Base-by-base conservation (phyloP, 2,888 invertebrate genomes). In the Listrodromus nycthemerus region DNA sequence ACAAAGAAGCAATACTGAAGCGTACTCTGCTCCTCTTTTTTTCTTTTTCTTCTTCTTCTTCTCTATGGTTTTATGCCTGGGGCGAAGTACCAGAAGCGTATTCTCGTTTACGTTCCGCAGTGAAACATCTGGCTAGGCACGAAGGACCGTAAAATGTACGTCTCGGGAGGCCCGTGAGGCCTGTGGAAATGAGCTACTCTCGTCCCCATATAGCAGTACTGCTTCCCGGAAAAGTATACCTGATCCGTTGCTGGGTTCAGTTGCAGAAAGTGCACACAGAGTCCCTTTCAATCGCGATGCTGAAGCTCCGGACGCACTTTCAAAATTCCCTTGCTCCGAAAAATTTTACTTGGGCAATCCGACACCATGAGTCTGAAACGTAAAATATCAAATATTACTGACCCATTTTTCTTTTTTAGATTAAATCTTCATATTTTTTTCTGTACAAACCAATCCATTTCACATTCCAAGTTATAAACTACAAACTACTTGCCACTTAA, bases 201-300 rank as follows among this genome's bases (percentile, higher is more conserved):
- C 30, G 61, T 30, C 45, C 30, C 50, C 69, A 24, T 50, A 30
- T 30, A 69, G 45, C 41, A 65, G 33, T 52, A 45, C 50, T 71
- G 78, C 55, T 86, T 86, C 86, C 71, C 69, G 79, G 86, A 86
- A 86, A 84, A 83, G 10, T 76, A 83, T 84, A 86, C 84, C 86
- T 84, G 86, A 80, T 83, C 83, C 69, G 10, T 10, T 55, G 27
- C 63, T 67, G 55, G 73, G 73, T 48, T 76, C 52, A 63, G 24
- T 65, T 30, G 63, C 37, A 75, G 74, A 84, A 81, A 84, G 81
- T 78, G 30, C 61, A 75, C 63, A 19, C 21, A 50, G 21, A 78
- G 48, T 74, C 65, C 37, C 8, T 77, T 70, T 78, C 41, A 37
- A 70, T 37, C 4, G 70, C 33, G 61, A 24, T 24, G 41, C 24